Conservation (phyloP, 2,888 invertebrate species). For the Cheilosia soror region DNA sequence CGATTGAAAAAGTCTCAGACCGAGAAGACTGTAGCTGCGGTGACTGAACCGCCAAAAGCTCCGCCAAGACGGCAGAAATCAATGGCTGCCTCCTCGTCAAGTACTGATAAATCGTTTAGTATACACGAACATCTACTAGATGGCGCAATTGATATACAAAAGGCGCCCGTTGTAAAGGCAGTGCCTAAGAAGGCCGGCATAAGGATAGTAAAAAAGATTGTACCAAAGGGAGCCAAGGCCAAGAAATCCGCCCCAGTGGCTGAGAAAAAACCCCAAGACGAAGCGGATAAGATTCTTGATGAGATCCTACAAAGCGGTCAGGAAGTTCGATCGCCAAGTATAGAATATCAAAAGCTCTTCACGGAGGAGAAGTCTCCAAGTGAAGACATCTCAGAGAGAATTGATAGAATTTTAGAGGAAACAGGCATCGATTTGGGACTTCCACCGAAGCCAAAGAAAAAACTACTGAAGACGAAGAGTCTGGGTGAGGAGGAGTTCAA, state of each 20-base stretch:
- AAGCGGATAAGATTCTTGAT: slow-evolving; percentile 81
- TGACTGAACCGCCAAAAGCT: slow-evolving; percentile 68
- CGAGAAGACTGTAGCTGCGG: slow-evolving; percentile 75
- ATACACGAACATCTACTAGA: slow-evolving; percentile 82
- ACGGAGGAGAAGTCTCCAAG: slow-evolving; percentile 83
- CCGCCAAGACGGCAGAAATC: slow-evolving; percentile 78
- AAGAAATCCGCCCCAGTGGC: slow-evolving; percentile 64
- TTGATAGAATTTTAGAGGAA: slow-evolving; percentile 81
- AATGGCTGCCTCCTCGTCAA: slow-evolving; percentile 64
- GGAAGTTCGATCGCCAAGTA: slow-evolving; percentile 80
- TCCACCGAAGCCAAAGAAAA: slow-evolving; percentile 77
- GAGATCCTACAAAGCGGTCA: slow-evolving; percentile 79
- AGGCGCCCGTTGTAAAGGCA: slow-evolving; percentile 77
- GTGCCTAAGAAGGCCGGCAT: slow-evolving; percentile 79
- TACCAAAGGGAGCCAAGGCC: slow-evolving; percentile 80
- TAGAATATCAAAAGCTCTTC: slow-evolving; percentile 82
- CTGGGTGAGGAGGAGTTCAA: slow-evolving; percentile 80
- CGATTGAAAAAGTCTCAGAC: slow-evolving; percentile 80
- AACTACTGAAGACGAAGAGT: slow-evolving; percentile 80
- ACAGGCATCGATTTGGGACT: slow-evolving; percentile 80
- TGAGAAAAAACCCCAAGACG: slow-evolving; percentile 73
- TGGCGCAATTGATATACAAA: slow-evolving; percentile 81
- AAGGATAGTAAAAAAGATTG: slow-evolving; percentile 81
- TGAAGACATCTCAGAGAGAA: slow-evolving; percentile 82
- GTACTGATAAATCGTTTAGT: slow-evolving; percentile 78